These are phyloP conservation scores for Spodoptera picta DNA, from an alignment of 2,888 invertebrate genomes.

Conservation along the genomic window DNA sequence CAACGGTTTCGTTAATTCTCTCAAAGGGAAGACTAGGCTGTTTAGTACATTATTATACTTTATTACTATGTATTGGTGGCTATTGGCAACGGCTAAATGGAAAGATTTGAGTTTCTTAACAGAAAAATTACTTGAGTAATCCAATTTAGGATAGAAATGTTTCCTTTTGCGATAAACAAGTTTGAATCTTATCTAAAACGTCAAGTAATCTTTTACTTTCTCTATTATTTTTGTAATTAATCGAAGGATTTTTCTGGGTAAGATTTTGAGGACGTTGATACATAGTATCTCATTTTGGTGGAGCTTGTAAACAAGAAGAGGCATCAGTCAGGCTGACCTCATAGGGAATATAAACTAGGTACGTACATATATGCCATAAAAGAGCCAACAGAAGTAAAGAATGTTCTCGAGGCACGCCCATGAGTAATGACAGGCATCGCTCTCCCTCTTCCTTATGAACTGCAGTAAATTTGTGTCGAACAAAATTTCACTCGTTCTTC, in stretches of 20 bases:
- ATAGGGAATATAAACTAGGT: conserved; percentile 73
- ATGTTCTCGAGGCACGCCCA: conserved; percentile 72
- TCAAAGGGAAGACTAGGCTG: conserved; percentile 1
- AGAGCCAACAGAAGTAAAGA: conserved; percentile 67
- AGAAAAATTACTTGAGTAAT: conserved; percentile 18
- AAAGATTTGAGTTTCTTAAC: conserved; percentile 8
- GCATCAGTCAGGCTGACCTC: conserved; percentile 71
- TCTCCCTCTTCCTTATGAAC: conserved; percentile 81
- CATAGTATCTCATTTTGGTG: conserved; percentile 48
- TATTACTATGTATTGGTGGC: no score
- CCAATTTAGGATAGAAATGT: conserved; percentile 8
- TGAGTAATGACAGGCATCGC: conserved; percentile 81
- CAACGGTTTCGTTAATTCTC: conserved; percentile 22
- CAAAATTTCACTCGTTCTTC: conserved; percentile 79
- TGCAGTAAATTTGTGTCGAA: conserved; percentile 81
- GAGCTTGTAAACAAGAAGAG: conserved; percentile 68
- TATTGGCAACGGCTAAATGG: conserved; percentile 1
- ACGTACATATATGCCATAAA: conserved; percentile 46
- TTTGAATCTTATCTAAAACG: conserved; percentile 1
- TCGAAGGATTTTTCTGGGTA: conserved; percentile 23
- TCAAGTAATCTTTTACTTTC: not conserved
- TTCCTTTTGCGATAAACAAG: conserved; percentile 14
- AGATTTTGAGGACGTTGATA: conserved; percentile 46
- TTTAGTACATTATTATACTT: no score
- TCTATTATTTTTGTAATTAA: conserved; percentile 18